These are phyloP conservation scores for Oligia latruncula DNA, from an alignment of 2,888 invertebrate genomes.

Conservation along the genomic window DNA sequence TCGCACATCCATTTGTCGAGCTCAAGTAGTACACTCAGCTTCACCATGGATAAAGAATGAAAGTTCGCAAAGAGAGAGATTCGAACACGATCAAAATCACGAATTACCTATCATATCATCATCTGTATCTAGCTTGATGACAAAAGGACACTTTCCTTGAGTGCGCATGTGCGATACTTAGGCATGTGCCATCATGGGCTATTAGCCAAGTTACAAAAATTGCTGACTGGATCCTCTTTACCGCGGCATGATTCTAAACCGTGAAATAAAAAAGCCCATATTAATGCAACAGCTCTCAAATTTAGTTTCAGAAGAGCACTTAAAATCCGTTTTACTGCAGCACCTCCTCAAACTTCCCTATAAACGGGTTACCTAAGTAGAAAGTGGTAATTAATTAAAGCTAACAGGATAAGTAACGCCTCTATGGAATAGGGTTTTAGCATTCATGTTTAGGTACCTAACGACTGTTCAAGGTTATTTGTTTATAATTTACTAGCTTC, in stretches of 20 bases:
- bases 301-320: conserved; percentile 24
- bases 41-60: not conserved
- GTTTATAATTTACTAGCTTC: conserved; percentile 1
- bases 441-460: conserved; percentile 1
- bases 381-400: conserved; percentile 52
- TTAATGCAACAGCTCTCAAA: conserved; percentile 18
- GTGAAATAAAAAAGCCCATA: conserved; percentile 15
- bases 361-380: conserved; percentile 27
- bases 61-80: not conserved
- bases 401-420: conserved; percentile 28
- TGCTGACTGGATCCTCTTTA: conserved; percentile 23
- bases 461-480: conserved; percentile 21
- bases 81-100: not conserved
- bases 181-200: conserved; percentile 33
- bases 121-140: not conserved
- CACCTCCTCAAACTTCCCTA: not conserved
- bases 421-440: conserved; percentile 43
- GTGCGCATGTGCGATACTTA: conserved; percentile 23
- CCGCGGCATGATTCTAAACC: not conserved
- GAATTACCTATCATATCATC: not conserved
- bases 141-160: conserved; percentile 8
- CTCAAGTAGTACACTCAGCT: not conserved
- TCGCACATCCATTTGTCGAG: no score
- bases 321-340: conserved; percentile 1
- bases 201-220: conserved; percentile 28